phyloP scores from a whole-genome alignment of 2,113 vertebrate genomes.

The Hemiscyllium ocellatum region DNA sequence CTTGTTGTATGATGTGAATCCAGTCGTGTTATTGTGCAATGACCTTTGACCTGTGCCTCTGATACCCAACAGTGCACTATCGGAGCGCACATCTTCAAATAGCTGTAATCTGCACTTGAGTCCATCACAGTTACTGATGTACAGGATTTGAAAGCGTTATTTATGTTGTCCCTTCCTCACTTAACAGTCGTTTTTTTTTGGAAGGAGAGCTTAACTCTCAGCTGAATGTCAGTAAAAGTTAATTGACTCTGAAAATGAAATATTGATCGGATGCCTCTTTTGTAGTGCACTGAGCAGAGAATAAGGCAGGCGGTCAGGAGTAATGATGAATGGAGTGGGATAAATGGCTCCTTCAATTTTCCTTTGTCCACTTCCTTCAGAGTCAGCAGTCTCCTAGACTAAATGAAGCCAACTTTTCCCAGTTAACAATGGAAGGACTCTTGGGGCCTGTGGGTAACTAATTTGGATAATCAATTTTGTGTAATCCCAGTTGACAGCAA shows the following conservation, averaged over 20 bases:
- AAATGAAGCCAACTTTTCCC: neutral
- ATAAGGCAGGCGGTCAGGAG: neutral
- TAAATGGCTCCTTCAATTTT: neutral
- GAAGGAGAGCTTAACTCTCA: neutral
- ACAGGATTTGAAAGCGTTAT: neutral
- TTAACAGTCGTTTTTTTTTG: neutral
- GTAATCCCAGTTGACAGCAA: neutral
- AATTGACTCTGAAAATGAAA: constrained; percentile 14
- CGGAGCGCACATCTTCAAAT: neutral
- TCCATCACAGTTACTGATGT: neutral
- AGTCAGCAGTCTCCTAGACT: neutral
- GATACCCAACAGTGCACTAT: neutral
- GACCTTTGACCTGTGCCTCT: neutral
- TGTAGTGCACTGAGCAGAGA: neutral
- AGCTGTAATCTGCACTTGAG: neutral
- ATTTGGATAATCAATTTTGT: neutral
- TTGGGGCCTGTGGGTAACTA: neutral
- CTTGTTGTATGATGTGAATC: neutral
- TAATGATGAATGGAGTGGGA: neutral
- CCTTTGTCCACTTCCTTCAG: neutral
- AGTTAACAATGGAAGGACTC: neutral
- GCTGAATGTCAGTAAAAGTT: constrained; percentile 25
- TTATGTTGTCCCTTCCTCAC: neutral
- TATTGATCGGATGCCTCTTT: neutral
- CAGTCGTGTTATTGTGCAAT: neutral